These are phyloP conservation scores for Meloidogyne exigua DNA, from an alignment of 1,140 invertebrate species.

Conservation along the genomic window DNA sequence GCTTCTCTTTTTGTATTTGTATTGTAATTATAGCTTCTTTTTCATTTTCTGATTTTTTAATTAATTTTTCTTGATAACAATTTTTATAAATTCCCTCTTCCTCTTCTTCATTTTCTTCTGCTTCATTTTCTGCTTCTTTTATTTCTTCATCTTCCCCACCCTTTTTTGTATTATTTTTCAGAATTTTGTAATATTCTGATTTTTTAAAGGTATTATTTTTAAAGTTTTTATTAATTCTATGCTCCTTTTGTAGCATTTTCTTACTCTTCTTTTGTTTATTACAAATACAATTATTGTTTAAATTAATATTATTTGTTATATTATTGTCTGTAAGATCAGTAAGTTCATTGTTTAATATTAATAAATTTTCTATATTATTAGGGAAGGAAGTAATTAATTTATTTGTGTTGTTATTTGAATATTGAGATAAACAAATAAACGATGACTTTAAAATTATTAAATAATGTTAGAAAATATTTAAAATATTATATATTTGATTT, in stretches of 20 bases:
- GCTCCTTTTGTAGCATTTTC: conserved; percentile 7
- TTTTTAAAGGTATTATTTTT: conserved; percentile 9
- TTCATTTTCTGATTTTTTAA: neutral
- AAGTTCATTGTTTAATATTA: neutral
- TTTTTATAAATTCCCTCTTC: neutral
- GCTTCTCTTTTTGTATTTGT: neutral
- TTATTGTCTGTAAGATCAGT: neutral
- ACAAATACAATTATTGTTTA: neutral
- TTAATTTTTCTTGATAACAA: conserved; percentile 6
- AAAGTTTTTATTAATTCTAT: neutral
- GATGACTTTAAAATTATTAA: neutral
- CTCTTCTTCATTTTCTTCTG: conserved; percentile 8
- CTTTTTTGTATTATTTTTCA: conserved; percentile 70
- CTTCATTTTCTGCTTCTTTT: conserved; percentile 27
- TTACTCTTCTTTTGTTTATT: neutral
- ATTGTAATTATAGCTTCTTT: neutral
- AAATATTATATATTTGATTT: neutral
- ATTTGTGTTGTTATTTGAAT: neutral
- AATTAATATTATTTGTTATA: neutral
- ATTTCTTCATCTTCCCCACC: conserved; percentile 59
- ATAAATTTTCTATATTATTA: neutral
- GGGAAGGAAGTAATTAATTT: neutral
- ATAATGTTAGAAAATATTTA: neutral
- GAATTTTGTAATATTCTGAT: conserved; percentile 70
- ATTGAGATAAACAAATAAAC: neutral